Evolutionary conservation across 2,113 vertebrate genomes (phyloP), one percentile per base, ranked within the genome.

Genomic region (Albula glossodonta): DNA sequence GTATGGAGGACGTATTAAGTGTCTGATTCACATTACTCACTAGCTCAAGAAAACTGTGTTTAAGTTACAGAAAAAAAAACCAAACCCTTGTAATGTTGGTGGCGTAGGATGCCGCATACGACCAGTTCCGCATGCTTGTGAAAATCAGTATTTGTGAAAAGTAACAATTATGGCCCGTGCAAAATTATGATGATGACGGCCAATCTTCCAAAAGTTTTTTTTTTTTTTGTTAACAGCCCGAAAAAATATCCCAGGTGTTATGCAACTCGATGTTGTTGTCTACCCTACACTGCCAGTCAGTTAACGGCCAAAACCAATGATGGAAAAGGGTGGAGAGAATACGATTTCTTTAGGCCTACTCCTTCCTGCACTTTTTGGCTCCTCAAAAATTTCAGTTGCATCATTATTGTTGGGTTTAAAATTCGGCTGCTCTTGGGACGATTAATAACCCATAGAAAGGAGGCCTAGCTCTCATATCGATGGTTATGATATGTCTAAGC

Each of bases 241-340:
- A 17, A 31, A 80, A 50, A 80, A 80, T 80, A 80, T 80, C 49
- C 3, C 79, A 80, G 79, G 50, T 80, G 9, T 80, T 80, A 51
- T 11, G 79, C 13, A 80, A 80, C 48, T 80, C 48, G 8, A 50
- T 80, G 48, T 10, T 50, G 31, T 41, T 41, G 31, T 41, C 31
- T 41, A 41, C n/a, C n/a, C 19, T 22, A 31, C 25, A 66, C 12
- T 74, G 22, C n/a, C 70, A 74, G 70, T 74, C n/a, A 22, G 19
- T 17, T 6, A 6, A 74, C 31, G 70, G 70, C 22, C 8, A 74
- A 74, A 74, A 5, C n/a, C 19, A 3, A 17, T n/a, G 5, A 63
- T 63, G 60, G 53, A 56, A 56, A 19, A 7, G 15, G 5, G 15
- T 66, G 60, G 22, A 66, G 9, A n/a, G 63, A 17, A 5, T 13